Base-by-base conservation (phyloP, 37 sponge, comb jelly and placozoan genomes). In the Diacarnus erythraeanus region DNA sequence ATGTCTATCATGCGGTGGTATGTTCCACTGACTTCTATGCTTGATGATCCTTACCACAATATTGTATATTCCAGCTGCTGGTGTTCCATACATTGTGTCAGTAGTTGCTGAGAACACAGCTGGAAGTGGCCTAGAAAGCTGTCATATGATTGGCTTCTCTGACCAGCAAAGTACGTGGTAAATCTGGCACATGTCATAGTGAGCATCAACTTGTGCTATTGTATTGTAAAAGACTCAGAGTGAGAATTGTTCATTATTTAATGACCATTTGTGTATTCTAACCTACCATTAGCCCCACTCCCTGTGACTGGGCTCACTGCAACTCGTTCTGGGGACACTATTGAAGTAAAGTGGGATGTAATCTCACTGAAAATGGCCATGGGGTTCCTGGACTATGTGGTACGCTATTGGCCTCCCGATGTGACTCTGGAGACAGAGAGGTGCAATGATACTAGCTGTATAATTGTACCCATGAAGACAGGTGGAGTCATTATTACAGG, bases 31-130 rank as follows among this genome's bases (percentile, higher is more conserved):
- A n/a, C n/a, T n/a, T n/a, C n/a, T n/a, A n/a, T n/a, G n/a, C n/a
- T n/a, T n/a, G n/a, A n/a, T n/a, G n/a, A n/a, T n/a, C n/a, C n/a
- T n/a, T n/a, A n/a, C n/a, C n/a, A n/a, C n/a, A n/a, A n/a, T n/a
- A n/a, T n/a, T n/a, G n/a, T n/a, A n/a, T n/a, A n/a, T n/a, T 34
- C 3, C 38, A 74, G 82, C 2, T 26, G 65, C 3, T 30, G 82
- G 82, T 64, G 64, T 73, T 4, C 82, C 82, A 12, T 82, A 82
- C 54, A 64, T 41, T 60, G 82, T 73, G 37, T 18, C 22, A 1
- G 51, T 82, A 25, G 34, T 64, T 20, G 82, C 74, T 8, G 31
- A 41, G 51, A 82, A 82, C 44, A 12, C 42, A 1, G 33, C 26
- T n/a, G 74, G 54, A 4, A 2, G 17, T 34, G 64, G 82, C 0